These are phyloP conservation scores for Caenorhabditis sulstoni DNA, from an alignment of 2,888 invertebrate species.

Conservation along the genomic window DNA sequence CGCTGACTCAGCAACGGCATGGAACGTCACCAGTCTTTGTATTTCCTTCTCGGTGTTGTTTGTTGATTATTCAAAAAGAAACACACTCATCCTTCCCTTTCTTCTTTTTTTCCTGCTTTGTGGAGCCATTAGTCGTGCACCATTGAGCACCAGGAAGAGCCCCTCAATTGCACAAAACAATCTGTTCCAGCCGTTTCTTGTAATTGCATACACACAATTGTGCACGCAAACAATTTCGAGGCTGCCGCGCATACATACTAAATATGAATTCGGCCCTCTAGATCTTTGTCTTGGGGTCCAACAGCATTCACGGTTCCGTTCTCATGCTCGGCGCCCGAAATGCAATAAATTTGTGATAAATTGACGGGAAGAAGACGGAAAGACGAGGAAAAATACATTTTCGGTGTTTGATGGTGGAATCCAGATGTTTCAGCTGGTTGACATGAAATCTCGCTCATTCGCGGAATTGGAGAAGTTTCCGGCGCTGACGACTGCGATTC, in stretches of 20 bases:
- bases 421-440: conserved; percentile 48
- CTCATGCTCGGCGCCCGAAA: not conserved
- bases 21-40: conserved; percentile 1
- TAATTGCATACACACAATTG: conserved; percentile 31
- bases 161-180: conserved; percentile 12
- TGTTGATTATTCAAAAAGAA: conserved; percentile 1
- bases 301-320: not conserved
- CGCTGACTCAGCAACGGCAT: not conserved
- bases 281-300: not conserved
- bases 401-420: too few species aligned
- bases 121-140: conserved; percentile 21
- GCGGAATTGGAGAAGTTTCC: conserved; percentile 59
- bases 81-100: conserved; percentile 1
- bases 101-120: conserved; percentile 2
- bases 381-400: too few species aligned
- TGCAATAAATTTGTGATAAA: not conserved
- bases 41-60: not conserved
- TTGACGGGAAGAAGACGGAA: not conserved
- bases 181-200: conserved; percentile 23
- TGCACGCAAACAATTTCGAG: conserved; percentile 20
- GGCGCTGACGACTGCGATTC: conserved; percentile 61
- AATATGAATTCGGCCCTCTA: conserved; percentile 9
- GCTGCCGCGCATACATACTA: conserved; percentile 4
- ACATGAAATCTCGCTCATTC: conserved; percentile 50
- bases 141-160: conserved; percentile 18